Evolutionary conservation across 2,797 vertebrate genomes (phyloP).

Genomic region (Kryptolebias ocellatus): DNA sequence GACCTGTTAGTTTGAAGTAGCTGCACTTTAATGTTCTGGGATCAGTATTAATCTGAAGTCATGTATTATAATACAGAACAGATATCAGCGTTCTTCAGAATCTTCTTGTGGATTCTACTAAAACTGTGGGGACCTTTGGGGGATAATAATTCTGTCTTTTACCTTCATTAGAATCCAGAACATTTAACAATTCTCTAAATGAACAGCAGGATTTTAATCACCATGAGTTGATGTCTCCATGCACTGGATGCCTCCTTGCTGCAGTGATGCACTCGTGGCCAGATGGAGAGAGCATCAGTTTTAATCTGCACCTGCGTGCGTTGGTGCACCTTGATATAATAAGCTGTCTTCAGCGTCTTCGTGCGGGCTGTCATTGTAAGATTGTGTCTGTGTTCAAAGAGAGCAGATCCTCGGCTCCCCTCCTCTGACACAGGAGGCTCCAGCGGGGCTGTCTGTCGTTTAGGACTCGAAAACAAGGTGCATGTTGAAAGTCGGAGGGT

Average conservation of each 20-base stretch:
- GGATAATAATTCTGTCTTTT: background rate
- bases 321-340: slow-evolving; percentile 35
- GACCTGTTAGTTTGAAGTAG: no score
- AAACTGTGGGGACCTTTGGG: background rate
- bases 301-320: slow-evolving; percentile 43
- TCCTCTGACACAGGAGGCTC: slow-evolving; percentile 52
- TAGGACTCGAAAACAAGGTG: slow-evolving; percentile 67
- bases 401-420: slow-evolving; percentile 34
- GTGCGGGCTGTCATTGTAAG: slow-evolving; percentile 37
- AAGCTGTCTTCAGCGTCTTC: slow-evolving; percentile 31
- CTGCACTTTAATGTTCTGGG: background rate
- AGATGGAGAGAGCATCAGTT: slow-evolving; percentile 27
- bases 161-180: background rate
- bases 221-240: slow-evolving; percentile 15
- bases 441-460: slow-evolving; percentile 56
- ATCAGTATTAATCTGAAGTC: background rate
- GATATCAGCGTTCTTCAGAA: background rate
- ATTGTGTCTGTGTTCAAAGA: slow-evolving; percentile 36
- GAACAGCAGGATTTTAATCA: slow-evolving; percentile 31
- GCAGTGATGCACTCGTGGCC: slow-evolving; percentile 21
- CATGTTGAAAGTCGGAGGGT: slow-evolving; percentile 62
- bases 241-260: slow-evolving; percentile 2
- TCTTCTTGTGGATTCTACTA: background rate
- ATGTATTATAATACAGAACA: no score
- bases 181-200: slow-evolving; percentile 10